Base-by-base conservation (phyloP, 2,113 vertebrate species). In the Cyprinodon tularosa region DNA sequence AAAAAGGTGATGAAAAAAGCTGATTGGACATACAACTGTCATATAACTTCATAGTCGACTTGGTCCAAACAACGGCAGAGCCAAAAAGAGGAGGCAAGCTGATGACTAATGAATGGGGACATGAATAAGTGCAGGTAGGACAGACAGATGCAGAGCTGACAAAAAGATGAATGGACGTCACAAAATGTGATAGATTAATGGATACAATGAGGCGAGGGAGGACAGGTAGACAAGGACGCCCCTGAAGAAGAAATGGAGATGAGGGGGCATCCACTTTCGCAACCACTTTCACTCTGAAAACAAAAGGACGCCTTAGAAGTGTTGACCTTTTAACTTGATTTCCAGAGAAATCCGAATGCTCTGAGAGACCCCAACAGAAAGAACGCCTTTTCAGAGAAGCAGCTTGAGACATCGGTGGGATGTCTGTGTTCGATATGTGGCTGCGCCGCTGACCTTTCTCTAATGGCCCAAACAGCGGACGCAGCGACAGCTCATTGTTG, bases 301-400 rank as follows among this genome's bases (percentile, higher is more conserved):
- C 82, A 71, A 80, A 68, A 59, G 65, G 53, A 77, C 69, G 71
- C 74, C 65, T 8, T 12, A 38, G 66, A 77, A 22, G 9, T 45
- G 71, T 65, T 86, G 84, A 91, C 90, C 90, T 91, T 89, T 87
- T 88, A 74, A 77, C 82, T 85, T 37, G 77, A 86, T 88, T 88
- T 86, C 78, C 78, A 44, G 53, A 69, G 77, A 71, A 76, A 86
- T 76, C 77, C 68, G 64, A 78, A 76, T 61, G 80, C 77, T 71
- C 0, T 61, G 81, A 9, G 62, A 76, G 74, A 74, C 72, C 48
- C 37, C n/a, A 76, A 76, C 3, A 62, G 75, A 88, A 72, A 84
- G 74, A 76, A 59, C 40, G 60, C 3, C 83, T 81, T 88, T 90
- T 86, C 36, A 88, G 11, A 83, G 83, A 36, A 86, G 84, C 88